A percentile compares a stretch with the other conserved stretches of the same genome.
Conservation (phyloP, 92 coral and sea anemone genomes). For the Paramuricea clavata region DNA sequence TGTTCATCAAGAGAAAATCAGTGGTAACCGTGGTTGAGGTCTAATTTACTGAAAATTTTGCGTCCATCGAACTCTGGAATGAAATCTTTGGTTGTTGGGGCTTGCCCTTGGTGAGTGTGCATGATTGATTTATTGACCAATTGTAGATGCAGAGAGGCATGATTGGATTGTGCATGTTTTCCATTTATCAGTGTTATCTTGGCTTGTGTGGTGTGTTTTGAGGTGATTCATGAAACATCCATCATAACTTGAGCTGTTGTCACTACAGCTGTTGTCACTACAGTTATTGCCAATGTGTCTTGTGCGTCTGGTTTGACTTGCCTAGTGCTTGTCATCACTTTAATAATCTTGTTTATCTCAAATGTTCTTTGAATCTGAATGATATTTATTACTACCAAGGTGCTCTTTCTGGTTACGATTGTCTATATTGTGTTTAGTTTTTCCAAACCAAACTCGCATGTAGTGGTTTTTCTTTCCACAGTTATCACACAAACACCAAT, state of each 20-base stretch:
- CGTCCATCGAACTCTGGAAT: no score
- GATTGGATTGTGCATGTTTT: conserved; percentile 55
- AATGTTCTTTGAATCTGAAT: no score
- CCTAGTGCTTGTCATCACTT: not conserved
- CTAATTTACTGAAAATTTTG: no score
- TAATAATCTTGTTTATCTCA: conserved; percentile 1
- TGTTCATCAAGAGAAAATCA: no score
- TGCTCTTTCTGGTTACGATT: not conserved
- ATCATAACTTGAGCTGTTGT: conserved; percentile 43
- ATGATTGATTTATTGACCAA: no score
- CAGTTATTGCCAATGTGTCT: conserved; percentile 38
- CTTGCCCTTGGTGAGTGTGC: no score
- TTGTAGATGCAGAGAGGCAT: no score
- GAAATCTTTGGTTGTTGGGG: no score
- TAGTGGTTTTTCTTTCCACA: conserved; percentile 54
- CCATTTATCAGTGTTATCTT: no score
- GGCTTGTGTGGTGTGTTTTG: no score
- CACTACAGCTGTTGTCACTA: conserved; percentile 49
- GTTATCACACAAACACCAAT: conserved; percentile 48
- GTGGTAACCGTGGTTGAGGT: no score
- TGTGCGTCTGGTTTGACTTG: conserved; percentile 24
- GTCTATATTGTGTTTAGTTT: conserved; percentile 26
- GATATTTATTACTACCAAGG: not conserved
- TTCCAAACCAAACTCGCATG: conserved; percentile 18
- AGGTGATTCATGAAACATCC: conserved; percentile 54